Conservation (phyloP, 2,888 invertebrate genomes). For the Cheilosia pagana region DNA sequence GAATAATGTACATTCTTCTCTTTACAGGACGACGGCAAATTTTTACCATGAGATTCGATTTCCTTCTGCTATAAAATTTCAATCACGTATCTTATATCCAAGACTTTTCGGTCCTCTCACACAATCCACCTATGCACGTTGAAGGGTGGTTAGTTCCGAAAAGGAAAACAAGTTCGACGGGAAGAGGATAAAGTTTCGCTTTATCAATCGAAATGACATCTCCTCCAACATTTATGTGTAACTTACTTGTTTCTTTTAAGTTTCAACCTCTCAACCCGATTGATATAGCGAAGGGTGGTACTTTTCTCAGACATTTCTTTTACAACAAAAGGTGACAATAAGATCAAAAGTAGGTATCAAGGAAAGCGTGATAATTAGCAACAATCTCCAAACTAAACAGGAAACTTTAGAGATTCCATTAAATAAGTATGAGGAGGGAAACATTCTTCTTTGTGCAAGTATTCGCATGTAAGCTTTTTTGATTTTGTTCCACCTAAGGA, state of each 20-base stretch:
- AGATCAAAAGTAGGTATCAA: neutral
- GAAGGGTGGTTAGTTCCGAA: slow-evolving; percentile 37
- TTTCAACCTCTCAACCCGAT: slow-evolving; percentile 34
- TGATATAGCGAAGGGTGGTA: slow-evolving; percentile 17
- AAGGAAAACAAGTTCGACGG: slow-evolving; percentile 8
- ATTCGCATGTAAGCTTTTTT: too few relatives aligned
- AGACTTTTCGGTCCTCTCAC: slow-evolving; percentile 33
- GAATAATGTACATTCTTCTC: slow-evolving; percentile 19
- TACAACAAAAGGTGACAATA: slow-evolving; percentile 35
- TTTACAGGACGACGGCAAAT: slow-evolving; percentile 48
- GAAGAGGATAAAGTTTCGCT: slow-evolving; percentile 24
- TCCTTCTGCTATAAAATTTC: slow-evolving; percentile 66
- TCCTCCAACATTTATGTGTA: neutral
- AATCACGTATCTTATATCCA: slow-evolving; percentile 64
- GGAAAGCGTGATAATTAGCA: slow-evolving; percentile 44
- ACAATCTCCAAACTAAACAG: slow-evolving; percentile 1
- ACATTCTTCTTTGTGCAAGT: too few relatives aligned
- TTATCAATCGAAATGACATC: slow-evolving; percentile 43
- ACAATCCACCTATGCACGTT: neutral
- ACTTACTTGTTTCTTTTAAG: neutral
- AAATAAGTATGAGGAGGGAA: neutral
- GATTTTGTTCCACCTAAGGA: neutral
- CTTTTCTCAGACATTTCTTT: neutral
- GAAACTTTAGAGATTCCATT: slow-evolving; percentile 1
- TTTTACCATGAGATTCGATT: slow-evolving; percentile 56